Conservation (phyloP, 2,113 vertebrate species). For the Pygoscelis adeliae region DNA sequence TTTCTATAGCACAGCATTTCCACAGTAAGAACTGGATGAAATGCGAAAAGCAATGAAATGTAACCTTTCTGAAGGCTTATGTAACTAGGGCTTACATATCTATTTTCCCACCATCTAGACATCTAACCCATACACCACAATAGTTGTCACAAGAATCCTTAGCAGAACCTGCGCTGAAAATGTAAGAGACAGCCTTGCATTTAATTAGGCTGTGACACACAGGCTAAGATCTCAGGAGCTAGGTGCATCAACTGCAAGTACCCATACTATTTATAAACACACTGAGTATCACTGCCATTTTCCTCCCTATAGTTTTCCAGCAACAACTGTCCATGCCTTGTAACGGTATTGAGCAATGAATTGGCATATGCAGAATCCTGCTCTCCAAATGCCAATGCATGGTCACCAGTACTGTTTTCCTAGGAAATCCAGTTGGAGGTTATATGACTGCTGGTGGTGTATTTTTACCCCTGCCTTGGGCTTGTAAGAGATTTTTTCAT, state of each 20-base stretch:
- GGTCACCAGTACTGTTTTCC: neutral
- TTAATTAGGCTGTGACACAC: neutral
- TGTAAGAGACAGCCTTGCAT: neutral
- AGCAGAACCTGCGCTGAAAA: neutral
- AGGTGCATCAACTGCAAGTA: neutral
- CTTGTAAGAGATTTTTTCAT: neutral
- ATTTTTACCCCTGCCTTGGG: neutral
- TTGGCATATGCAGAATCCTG: neutral
- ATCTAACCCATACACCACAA: neutral
- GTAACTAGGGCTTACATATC: neutral
- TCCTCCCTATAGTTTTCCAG: neutral
- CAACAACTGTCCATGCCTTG: neutral
- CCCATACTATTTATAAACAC: neutral
- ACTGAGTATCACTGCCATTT: neutral
- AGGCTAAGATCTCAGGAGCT: neutral
- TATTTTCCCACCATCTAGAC: neutral
- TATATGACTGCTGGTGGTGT: neutral
- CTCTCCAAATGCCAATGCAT: neutral
- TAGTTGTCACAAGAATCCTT: neutral
- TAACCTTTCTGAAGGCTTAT: conserved; percentile 5
- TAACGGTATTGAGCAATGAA: neutral
- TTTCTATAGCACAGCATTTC: neutral
- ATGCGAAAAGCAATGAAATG: conserved; percentile 9
- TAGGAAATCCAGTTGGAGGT: neutral
- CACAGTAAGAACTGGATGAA: neutral